phyloP scores from a whole-genome alignment of 1,140 invertebrate species.

The Tetramorium parvispinum region DNA sequence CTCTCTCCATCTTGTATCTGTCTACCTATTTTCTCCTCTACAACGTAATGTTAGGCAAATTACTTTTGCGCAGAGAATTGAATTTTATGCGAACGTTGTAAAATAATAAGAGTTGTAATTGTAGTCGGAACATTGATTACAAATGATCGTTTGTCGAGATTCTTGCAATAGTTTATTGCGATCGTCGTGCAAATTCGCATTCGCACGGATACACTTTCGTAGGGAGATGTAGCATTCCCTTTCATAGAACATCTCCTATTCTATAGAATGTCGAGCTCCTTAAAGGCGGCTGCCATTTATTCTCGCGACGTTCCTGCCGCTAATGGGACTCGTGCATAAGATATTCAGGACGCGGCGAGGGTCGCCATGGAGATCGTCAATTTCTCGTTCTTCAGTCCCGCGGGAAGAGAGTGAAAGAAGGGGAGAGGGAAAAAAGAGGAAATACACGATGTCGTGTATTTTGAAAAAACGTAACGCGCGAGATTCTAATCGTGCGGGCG shows the following conservation, averaged over 20 bases:
- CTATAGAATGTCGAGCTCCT: conserved; percentile 53
- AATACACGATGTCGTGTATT: conserved; percentile 29
- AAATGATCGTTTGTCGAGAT: conserved; percentile 7
- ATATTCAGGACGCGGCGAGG: conserved; percentile 57
- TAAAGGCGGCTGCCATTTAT: conserved; percentile 62
- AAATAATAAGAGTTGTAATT: conserved; percentile 26
- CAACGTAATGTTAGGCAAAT: neutral
- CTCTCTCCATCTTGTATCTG: neutral
- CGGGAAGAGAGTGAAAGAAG: conserved; percentile 2
- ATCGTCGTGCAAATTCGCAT: conserved; percentile 28
- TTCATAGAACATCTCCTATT: conserved; percentile 50
- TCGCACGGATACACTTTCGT: conserved; percentile 34
- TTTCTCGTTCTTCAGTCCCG: conserved; percentile 43
- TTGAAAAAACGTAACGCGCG: conserved; percentile 32
- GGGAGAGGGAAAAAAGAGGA: neutral
- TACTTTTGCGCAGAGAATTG: conserved; percentile 2
- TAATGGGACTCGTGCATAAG: conserved; percentile 56
- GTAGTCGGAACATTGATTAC: conserved; percentile 9
- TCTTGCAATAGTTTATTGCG: conserved; percentile 46
- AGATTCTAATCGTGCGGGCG: conserved; percentile 19
- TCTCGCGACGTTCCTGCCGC: conserved; percentile 50
- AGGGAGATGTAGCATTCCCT: conserved; percentile 4
- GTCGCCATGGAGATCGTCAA: conserved; percentile 55
- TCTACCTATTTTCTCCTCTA: neutral
- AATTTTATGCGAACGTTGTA: conserved; percentile 24